Percentiles rank a stretch among this genome's conserved stretches.
These are phyloP conservation scores for Drosophila planitibia DNA, from an alignment of 2,888 invertebrate species.

Conservation along the genomic window DNA sequence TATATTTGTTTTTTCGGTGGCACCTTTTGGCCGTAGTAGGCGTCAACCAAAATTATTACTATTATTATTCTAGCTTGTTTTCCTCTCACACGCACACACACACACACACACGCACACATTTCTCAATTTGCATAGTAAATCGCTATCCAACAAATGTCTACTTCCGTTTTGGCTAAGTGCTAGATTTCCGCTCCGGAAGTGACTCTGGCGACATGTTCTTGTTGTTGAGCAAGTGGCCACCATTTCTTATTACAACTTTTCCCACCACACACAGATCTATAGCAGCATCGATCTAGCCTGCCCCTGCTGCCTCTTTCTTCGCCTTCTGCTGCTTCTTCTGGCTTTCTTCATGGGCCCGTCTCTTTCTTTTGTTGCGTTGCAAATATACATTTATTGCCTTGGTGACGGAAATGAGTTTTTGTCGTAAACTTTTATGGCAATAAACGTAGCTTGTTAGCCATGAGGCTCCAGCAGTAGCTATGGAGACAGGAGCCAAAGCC, in stretches of 20 bases:
- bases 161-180: constrained; percentile 72
- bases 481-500: constrained; percentile 30
- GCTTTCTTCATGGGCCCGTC: background rate
- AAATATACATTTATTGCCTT: constrained; percentile 70
- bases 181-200: constrained; percentile 65
- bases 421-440: constrained; percentile 81
- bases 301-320: background rate
- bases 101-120: constrained; percentile 6
- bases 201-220: constrained; percentile 42
- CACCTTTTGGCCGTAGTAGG: constrained; percentile 17
- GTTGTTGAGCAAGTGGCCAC: constrained; percentile 7
- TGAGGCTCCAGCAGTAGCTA: constrained; percentile 31
- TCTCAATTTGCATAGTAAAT: constrained; percentile 51
- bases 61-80: constrained; percentile 30
- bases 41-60: constrained; percentile 67
- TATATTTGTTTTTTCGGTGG: background rate
- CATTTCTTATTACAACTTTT: constrained; percentile 16
- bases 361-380: constrained; percentile 33
- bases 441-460: constrained; percentile 67
- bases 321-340: background rate
- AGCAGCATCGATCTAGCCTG: constrained; percentile 41
- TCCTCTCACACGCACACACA: background rate
- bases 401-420: constrained; percentile 80
- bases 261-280: constrained; percentile 31
- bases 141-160: constrained; percentile 60